Percentiles rank a stretch among this genome's conserved stretches.
Evolutionary conservation across 2,113 vertebrate species (phyloP).

Genomic region (Catagonus wagneri): DNA sequence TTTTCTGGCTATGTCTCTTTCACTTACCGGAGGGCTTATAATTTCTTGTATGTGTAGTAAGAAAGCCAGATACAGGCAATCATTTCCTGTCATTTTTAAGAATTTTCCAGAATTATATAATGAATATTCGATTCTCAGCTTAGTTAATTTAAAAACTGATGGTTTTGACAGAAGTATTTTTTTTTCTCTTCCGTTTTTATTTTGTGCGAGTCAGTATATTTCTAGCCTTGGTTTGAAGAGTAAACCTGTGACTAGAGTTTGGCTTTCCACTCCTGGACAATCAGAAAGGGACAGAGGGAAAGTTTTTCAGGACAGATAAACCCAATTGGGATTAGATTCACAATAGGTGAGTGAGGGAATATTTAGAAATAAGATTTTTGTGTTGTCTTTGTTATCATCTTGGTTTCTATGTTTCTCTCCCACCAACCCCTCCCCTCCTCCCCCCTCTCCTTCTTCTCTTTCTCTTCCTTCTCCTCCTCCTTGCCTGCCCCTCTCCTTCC

Average conservation of each 20-base stretch:
- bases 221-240: constrained; percentile 9
- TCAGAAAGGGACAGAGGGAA: not conserved
- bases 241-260: not conserved
- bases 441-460: too few relatives aligned
- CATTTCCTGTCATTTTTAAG: constrained; percentile 85
- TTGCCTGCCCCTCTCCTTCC: not conserved
- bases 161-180: not conserved
- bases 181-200: not conserved
- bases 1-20: constrained; percentile 79
- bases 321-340: not conserved
- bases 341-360: not conserved
- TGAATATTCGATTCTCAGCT: not conserved
- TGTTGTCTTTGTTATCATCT: not conserved
- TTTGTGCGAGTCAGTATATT: constrained; percentile 3
- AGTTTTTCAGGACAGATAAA: not conserved
- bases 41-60: constrained; percentile 79
- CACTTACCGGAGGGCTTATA: constrained; percentile 74
- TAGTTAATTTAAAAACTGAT: constrained; percentile 56
- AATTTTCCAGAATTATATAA: constrained; percentile 36
- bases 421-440: not conserved
- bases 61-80: constrained; percentile 78
- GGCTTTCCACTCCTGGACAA: not conserved
- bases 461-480: not conserved
- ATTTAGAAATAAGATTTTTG: not conserved
- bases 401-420: not conserved